Evolutionary conservation across 2,113 vertebrate species (phyloP).

Genomic region (Tetraodon nigroviridis): DNA sequence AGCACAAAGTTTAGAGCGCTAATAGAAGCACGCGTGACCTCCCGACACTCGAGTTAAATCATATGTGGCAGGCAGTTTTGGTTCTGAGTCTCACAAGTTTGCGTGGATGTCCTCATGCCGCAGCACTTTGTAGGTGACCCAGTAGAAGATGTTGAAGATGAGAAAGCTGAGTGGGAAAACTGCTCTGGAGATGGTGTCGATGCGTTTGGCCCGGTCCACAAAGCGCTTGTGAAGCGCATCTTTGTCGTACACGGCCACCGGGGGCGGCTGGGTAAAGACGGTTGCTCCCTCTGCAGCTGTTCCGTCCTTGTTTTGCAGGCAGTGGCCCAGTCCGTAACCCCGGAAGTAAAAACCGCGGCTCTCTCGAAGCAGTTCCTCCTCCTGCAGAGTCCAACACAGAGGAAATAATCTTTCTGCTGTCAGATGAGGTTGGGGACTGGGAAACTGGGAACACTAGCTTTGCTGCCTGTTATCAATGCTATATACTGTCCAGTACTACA

Average conservation of each 20-base stretch:
- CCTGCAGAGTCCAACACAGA: conserved; percentile 57
- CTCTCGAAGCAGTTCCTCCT: conserved; percentile 82
- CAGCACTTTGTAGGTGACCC: conserved; percentile 91
- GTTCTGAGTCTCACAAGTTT: conserved; percentile 68
- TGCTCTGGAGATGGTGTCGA: conserved; percentile 87
- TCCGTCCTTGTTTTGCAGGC: conserved; percentile 78
- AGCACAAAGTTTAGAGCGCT: conserved; percentile 58
- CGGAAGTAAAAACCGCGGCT: conserved; percentile 83
- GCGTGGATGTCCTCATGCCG: conserved; percentile 83
- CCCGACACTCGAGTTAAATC: conserved; percentile 41
- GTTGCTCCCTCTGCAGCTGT: conserved; percentile 66
- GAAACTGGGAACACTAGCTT: too few species aligned
- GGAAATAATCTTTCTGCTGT: conserved; percentile 39
- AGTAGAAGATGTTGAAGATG: conserved; percentile 94
- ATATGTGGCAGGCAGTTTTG: conserved; percentile 67
- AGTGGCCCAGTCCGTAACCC: conserved; percentile 83
- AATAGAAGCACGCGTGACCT: conserved; percentile 33
- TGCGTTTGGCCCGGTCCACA: conserved; percentile 84
- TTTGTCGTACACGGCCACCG: conserved; percentile 61
- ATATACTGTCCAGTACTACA: too few species aligned
- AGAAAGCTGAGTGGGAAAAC: conserved; percentile 92
- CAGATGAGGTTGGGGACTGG: conserved; percentile 27
- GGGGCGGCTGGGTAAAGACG: conserved; percentile 59
- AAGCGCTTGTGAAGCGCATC: conserved; percentile 76
- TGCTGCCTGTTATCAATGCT: too few species aligned